Conservation (phyloP, 2,113 vertebrate species). For the Sprattus sprattus region DNA sequence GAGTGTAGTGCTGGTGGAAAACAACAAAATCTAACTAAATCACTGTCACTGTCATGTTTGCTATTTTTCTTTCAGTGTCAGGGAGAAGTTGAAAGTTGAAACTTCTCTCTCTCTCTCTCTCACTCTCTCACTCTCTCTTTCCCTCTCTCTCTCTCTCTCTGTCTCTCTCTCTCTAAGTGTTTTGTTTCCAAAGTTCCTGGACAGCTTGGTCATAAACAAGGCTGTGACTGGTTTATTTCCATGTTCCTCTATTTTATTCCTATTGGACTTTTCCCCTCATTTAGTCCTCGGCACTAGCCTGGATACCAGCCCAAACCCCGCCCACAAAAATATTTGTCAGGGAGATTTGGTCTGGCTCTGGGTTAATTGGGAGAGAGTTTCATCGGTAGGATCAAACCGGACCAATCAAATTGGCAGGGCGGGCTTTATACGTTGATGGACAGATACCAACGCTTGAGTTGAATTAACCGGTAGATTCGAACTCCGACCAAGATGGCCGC, state of each 20-base stretch:
- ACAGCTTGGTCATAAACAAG: background rate
- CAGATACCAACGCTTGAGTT: no score
- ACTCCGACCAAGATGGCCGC: no score
- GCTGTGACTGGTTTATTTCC: background rate
- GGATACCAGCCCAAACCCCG: no score
- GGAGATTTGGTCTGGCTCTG: no score
- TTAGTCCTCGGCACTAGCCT: background rate
- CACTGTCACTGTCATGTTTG: background rate
- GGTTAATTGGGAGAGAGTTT: no score
- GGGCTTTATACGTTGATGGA: no score
- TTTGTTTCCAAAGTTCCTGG: background rate
- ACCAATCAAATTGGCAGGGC: no score
- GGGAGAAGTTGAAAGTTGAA: background rate
- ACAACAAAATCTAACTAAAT: background rate
- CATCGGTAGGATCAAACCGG: no score
- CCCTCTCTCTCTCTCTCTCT: no score
- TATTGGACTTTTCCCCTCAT: background rate
- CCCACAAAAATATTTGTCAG: no score
- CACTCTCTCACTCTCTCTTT: no score
- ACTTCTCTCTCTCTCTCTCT: background rate
- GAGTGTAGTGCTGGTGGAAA: background rate
- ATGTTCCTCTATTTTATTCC: background rate
- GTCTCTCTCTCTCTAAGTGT: background rate
- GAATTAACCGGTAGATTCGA: no score
- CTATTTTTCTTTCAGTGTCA: conserved; percentile 3